Evolutionary conservation across 2,888 invertebrate genomes (phyloP).

Genomic region (Drosophila picticornis): DNA sequence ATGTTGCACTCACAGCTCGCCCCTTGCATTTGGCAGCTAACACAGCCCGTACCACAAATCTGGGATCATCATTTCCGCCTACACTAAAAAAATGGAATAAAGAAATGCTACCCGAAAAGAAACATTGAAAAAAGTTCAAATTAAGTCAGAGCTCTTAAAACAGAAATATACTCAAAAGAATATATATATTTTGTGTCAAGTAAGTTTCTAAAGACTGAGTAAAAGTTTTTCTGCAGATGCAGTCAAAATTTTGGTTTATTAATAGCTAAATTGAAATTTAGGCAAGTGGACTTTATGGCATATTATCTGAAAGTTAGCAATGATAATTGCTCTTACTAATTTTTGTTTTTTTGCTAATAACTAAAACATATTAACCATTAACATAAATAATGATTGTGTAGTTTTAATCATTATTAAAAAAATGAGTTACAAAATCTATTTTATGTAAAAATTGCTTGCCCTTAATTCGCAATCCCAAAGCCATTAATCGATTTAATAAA

Average conservation of each 20-base stretch:
- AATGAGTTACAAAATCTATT: background rate
- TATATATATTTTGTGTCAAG: background rate
- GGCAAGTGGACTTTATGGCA: background rate
- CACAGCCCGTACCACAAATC: constrained; percentile 52
- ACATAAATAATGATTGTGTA: background rate
- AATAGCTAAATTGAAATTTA: background rate
- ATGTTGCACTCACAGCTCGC: constrained; percentile 22
- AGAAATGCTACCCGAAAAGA: background rate
- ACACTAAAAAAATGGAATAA: background rate
- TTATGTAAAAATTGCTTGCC: background rate
- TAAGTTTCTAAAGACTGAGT: background rate
- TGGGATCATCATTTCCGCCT: constrained; percentile 67
- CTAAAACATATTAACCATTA: background rate
- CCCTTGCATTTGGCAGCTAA: background rate
- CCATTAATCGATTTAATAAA: background rate
- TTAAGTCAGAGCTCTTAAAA: background rate
- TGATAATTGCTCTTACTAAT: background rate
- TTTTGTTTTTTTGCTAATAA: background rate
- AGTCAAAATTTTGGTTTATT: background rate
- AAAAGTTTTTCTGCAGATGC: background rate
- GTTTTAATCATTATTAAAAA: background rate
- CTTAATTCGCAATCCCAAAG: background rate
- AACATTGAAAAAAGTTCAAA: background rate
- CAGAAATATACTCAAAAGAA: background rate
- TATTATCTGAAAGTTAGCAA: background rate